Conservation (phyloP, 2,113 vertebrate genomes). For the Calidris pugnax region DNA sequence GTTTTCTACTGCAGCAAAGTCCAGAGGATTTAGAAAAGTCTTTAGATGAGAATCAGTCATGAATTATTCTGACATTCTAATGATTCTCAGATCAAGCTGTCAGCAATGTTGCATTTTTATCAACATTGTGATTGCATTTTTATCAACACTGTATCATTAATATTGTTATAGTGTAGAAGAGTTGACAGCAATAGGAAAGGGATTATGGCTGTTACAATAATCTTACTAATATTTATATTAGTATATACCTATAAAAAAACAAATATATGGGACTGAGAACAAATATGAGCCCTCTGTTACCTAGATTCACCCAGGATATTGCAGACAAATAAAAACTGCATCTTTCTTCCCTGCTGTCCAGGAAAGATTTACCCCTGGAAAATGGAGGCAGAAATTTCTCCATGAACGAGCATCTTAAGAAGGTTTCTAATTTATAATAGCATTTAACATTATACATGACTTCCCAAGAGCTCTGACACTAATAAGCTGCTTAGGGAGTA, state of each 20-base stretch:
- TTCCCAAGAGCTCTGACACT: not conserved
- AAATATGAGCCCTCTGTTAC: not conserved
- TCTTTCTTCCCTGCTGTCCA: not conserved
- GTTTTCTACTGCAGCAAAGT: not conserved
- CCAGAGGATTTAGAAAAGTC: not conserved
- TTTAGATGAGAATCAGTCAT: not conserved
- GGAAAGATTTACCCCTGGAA: not conserved
- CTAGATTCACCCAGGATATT: not conserved
- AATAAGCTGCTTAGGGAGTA: not conserved
- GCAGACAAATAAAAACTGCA: not conserved
- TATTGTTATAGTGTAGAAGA: not conserved
- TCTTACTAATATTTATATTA: not conserved
- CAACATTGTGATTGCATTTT: not conserved
- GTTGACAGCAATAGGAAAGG: not conserved
- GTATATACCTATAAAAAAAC: not conserved
- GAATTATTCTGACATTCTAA: not conserved
- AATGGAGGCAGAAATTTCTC: not conserved
- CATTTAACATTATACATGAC: not conserved
- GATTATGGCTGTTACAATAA: not conserved
- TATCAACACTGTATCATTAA: not conserved
- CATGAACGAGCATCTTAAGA: not conserved
- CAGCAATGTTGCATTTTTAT: not conserved
- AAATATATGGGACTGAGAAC: not conserved
- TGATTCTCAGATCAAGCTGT: not conserved
- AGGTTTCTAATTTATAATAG: not conserved